phyloP scores from a whole-genome alignment of 1,140 invertebrate genomes.

The Drosophila ogumai region DNA sequence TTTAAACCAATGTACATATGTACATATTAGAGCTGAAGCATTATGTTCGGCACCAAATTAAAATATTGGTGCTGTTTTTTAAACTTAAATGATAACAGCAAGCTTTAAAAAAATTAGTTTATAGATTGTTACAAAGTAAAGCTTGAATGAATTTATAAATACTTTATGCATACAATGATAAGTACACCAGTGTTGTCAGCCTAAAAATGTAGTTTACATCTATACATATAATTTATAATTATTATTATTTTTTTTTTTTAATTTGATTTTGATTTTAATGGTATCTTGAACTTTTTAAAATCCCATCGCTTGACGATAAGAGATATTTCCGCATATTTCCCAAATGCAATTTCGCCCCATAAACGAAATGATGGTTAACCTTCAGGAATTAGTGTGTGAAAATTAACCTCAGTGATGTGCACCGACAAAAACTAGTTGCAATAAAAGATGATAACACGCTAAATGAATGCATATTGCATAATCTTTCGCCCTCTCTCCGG shows the following conservation, averaged over 20 bases:
- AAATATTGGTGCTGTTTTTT: not conserved
- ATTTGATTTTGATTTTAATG: not conserved
- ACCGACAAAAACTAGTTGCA: conserved; percentile 58
- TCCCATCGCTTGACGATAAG: not conserved
- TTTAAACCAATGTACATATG: not conserved
- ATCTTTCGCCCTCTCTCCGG: conserved; percentile 41
- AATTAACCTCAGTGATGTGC: conserved; percentile 77
- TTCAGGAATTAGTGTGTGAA: conserved; percentile 77
- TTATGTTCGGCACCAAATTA: not conserved
- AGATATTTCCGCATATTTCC: conserved; percentile 1
- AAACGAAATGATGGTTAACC: conserved; percentile 57
- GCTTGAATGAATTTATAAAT: not conserved
- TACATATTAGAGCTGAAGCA: not conserved
- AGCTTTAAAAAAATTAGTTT: not conserved
- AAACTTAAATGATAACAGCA: not conserved
- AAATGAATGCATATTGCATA: conserved; percentile 76
- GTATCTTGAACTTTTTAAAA: not conserved
- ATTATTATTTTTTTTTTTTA: too few relatives aligned
- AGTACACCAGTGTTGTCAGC: too few relatives aligned
- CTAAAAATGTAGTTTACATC: too few relatives aligned
- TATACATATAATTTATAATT: too few relatives aligned
- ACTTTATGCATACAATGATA: not conserved
- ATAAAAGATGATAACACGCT: conserved; percentile 68
- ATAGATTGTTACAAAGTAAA: not conserved
- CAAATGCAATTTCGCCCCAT: conserved; percentile 31